Percentiles rank a stretch among this genome's conserved stretches.
Evolutionary conservation across 2,113 vertebrate genomes (phyloP).

Genomic region (Burhinus bistriatus): DNA sequence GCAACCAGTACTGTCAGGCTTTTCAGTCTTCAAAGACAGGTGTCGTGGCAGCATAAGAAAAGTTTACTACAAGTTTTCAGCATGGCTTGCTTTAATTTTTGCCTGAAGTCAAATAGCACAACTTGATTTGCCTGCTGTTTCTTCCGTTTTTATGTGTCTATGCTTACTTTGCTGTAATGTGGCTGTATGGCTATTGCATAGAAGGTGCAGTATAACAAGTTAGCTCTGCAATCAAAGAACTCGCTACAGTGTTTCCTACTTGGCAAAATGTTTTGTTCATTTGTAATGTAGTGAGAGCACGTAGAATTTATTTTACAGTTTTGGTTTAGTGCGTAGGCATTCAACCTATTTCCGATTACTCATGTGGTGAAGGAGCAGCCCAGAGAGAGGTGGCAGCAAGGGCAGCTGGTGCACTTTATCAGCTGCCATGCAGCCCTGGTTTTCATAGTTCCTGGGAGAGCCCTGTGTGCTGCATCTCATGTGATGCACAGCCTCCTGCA

Average conservation of each 20-base stretch:
- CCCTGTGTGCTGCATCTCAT: background rate
- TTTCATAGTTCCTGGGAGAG: background rate
- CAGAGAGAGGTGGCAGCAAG: background rate
- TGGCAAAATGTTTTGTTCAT: conserved; percentile 1
- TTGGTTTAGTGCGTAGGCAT: background rate
- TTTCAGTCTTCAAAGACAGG: conserved; percentile 14
- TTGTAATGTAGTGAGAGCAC: background rate
- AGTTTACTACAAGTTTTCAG: background rate
- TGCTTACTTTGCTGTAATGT: conserved; percentile 58
- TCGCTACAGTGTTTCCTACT: background rate
- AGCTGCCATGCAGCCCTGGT: background rate
- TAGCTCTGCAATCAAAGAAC: background rate
- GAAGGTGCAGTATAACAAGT: conserved; percentile 42
- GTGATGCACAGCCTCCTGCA: background rate
- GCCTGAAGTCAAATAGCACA: conserved; percentile 30
- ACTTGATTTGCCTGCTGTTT: conserved; percentile 22
- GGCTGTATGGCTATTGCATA: conserved; percentile 57
- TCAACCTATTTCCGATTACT: background rate
- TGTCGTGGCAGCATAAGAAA: background rate
- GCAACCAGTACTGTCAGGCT: background rate
- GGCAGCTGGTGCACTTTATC: background rate
- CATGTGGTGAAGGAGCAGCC: background rate
- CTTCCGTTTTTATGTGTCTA: conserved; percentile 37
- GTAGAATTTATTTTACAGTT: background rate
- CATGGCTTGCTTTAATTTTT: conserved; percentile 30